Evolutionary conservation across 2,113 vertebrate genomes (phyloP), one percentile per base, ranked within the genome.

Genomic region (Lasiurus cinereus): DNA sequence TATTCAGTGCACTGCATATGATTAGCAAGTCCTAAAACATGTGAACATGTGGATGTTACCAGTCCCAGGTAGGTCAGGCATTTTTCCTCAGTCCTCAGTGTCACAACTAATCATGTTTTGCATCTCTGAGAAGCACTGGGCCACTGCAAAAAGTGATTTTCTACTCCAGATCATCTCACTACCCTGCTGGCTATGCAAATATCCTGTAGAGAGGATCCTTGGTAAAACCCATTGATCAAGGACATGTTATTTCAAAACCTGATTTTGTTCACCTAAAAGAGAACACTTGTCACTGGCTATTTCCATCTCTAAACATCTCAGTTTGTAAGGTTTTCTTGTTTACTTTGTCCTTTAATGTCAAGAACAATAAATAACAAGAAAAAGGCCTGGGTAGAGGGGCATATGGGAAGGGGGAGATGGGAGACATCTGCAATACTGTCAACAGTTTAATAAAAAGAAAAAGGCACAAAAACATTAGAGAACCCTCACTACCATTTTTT

Each of bases 171-270:
- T 88, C 95, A 83, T 86, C 88, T 93, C 12, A 84, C 31, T 27
- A 33, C 31, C 31, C n/a, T 73, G 52, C 39, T 87, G 39, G 74
- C 70, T 91, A 94, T 96, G 96, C 86, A 96, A 96, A 96, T 91
- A 89, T 46, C 10, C 46, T 76, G 24, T 18, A 36, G 1, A 67
- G 48, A 80, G 6, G 19, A 73, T 83, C 73, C 31, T 88, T 90
- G 43, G 48, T 85, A 10, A 90, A 83, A 89, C 79, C 14, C 8
- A 56, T 93, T 90, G 50, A 67, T 85, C 36, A 69, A 79, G 69
- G 70, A 94, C 90, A 92, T 69, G 8, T 80, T 89, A 84, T 87
- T 96, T 87, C 27, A 88, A 93, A 70, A 77, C 5, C 2, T 82
- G 43, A 80, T 85, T 87, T 84, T 88, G 11, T 94, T 8, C 22